A percentile compares a stretch with the other conserved stretches of the same genome.
These are phyloP conservation scores for Brachyopa scutellaris DNA, from an alignment of 2,888 invertebrate species.

Conservation along the genomic window DNA sequence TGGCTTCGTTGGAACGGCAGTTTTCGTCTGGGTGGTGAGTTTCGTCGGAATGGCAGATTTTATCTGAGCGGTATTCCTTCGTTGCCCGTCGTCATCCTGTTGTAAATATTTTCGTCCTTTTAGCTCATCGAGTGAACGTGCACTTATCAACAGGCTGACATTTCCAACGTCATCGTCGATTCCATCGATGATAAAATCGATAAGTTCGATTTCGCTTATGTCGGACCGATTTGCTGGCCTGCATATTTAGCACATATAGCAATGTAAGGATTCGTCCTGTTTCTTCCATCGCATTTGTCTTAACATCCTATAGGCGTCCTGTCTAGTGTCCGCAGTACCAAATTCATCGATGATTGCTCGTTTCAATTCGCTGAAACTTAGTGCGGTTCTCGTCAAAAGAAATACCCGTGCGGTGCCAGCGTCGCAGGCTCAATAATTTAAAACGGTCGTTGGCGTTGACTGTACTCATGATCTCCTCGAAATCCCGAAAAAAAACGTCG, in stretches of 20 bases:
- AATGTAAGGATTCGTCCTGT: too few species aligned
- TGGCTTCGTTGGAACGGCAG: not conserved
- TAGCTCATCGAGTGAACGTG: too few species aligned
- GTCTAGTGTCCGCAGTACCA: too few species aligned
- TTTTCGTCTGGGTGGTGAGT: not conserved
- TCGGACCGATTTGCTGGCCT: too few species aligned
- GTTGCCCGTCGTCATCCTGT: not conserved
- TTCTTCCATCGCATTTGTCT: too few species aligned
- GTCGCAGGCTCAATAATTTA: constrained; percentile 8
- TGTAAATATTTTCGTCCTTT: not conserved
- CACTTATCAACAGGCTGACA: too few species aligned
- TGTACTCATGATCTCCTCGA: constrained; percentile 13
- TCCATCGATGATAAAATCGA: too few species aligned
- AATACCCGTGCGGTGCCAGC: not conserved
- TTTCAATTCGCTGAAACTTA: constrained; percentile 22
- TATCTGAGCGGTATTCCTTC: not conserved
- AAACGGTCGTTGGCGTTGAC: constrained; percentile 13
- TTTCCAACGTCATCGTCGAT: too few species aligned
- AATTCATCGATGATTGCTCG: constrained; percentile 34
- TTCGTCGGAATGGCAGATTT: too few species aligned
- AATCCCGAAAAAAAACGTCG: constrained; percentile 13
- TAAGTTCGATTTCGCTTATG: too few species aligned
- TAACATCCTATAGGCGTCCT: too few species aligned
- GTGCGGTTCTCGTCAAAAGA: not conserved
- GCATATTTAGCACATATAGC: too few species aligned